These are phyloP conservation scores for Rhyacophila evoluta DNA, from an alignment of 2,888 invertebrate species.

Conservation along the genomic window DNA sequence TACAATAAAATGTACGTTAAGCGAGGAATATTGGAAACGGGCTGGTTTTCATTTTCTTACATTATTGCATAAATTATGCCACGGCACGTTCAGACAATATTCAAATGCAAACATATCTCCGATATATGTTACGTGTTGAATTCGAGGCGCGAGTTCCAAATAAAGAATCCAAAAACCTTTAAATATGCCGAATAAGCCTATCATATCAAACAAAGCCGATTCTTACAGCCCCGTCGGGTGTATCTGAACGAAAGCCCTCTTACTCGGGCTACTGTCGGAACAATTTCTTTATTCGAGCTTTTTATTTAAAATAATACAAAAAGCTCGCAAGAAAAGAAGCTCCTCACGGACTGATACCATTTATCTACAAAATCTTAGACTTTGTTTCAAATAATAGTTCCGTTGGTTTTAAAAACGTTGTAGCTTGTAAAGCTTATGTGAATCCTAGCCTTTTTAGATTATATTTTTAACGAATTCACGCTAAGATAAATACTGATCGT, in stretches of 20 bases:
- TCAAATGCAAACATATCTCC: background rate
- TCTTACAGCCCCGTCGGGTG: constrained; percentile 12
- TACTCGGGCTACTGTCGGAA: background rate
- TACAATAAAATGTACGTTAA: too few relatives aligned
- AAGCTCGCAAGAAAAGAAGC: background rate
- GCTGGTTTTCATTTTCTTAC: background rate
- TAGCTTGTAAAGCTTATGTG: too few relatives aligned
- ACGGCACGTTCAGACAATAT: background rate
- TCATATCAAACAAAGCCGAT: constrained; percentile 24
- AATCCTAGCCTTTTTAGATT: too few relatives aligned
- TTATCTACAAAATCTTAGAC: too few relatives aligned
- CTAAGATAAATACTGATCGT: too few relatives aligned
- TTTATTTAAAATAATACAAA: constrained; percentile 22
- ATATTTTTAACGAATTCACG: too few relatives aligned
- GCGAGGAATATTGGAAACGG: background rate
- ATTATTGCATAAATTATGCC: background rate
- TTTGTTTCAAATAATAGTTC: too few relatives aligned
- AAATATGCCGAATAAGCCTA: constrained; percentile 13
- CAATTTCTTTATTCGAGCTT: background rate
- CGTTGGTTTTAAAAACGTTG: too few relatives aligned
- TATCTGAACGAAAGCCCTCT: constrained; percentile 1
- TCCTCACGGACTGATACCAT: background rate
- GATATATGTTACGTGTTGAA: background rate
- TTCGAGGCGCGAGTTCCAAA: background rate
- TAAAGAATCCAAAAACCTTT: constrained; percentile 1